Percentiles rank a stretch among this genome's conserved stretches.
Evolutionary conservation across 2,797 vertebrate species (phyloP).

Genomic region (Pipistrellus kuhlii): DNA sequence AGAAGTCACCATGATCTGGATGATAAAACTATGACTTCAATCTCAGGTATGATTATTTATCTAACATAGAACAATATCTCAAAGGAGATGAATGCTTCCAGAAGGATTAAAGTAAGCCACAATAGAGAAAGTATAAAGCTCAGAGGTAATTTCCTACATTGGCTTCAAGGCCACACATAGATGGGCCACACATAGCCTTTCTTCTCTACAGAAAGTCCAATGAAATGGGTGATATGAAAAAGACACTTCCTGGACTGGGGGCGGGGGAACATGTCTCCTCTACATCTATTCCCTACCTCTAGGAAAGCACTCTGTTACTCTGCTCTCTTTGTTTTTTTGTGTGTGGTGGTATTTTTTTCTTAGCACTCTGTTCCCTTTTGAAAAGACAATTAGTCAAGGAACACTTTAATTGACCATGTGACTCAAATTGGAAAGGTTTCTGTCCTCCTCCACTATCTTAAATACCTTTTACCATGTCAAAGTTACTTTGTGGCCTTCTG

Average conservation of each 20-base stretch:
- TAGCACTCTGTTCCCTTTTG: constrained; percentile 14
- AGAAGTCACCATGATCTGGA: constrained; percentile 2
- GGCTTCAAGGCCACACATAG: background rate
- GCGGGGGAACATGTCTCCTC: background rate
- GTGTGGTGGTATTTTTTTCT: too few relatives aligned
- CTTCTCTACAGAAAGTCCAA: constrained; percentile 30
- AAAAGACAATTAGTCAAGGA: constrained; percentile 55
- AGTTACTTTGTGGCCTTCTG: constrained; percentile 51
- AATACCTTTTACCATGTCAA: constrained; percentile 11
- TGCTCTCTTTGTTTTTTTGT: too few relatives aligned
- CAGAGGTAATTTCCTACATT: background rate
- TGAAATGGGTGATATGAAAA: background rate
- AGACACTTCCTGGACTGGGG: background rate
- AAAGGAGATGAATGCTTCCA: constrained; percentile 34
- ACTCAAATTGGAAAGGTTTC: constrained; percentile 58
- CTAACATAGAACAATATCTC: constrained; percentile 18
- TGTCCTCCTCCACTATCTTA: constrained; percentile 50
- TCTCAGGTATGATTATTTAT: constrained; percentile 17
- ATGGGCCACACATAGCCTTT: background rate
- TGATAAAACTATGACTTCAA: background rate
- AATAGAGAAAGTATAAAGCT: background rate
- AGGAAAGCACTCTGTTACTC: background rate
- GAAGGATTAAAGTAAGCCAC: constrained; percentile 2
- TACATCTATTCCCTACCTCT: background rate
- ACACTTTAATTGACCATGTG: constrained; percentile 44